Conservation (phyloP, 1,140 invertebrate species). For the Chrysopa pallens region DNA sequence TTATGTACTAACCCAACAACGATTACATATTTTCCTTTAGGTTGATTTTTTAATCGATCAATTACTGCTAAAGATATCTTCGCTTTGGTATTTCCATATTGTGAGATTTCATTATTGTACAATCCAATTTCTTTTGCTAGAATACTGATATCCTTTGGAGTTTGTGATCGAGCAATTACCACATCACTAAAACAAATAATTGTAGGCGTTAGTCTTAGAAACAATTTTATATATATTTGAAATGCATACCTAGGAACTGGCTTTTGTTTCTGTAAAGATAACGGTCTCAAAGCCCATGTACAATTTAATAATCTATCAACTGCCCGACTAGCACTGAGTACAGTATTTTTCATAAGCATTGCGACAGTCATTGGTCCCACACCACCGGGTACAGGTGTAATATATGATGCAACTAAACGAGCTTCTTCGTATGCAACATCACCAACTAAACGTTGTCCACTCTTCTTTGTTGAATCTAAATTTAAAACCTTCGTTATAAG, state of each 20-base stretch:
- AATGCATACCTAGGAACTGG: constrained; percentile 51
- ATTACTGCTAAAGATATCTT: constrained; percentile 80
- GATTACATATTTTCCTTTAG: constrained; percentile 83
- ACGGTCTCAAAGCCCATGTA: constrained; percentile 42
- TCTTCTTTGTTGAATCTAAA: constrained; percentile 67
- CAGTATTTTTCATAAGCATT: constrained; percentile 94
- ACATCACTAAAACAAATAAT: constrained; percentile 51
- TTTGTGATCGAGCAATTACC: constrained; percentile 69
- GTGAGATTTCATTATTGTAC: constrained; percentile 58
- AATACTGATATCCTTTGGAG: constrained; percentile 63
- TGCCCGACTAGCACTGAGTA: constrained; percentile 54
- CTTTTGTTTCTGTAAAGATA: constrained; percentile 34
- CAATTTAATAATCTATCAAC: constrained; percentile 30
- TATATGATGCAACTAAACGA: constrained; percentile 58
- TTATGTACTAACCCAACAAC: constrained; percentile 64
- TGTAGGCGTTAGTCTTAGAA: no score
- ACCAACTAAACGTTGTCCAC: constrained; percentile 74
- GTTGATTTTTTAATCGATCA: constrained; percentile 47
- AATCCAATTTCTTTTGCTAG: constrained; percentile 79
- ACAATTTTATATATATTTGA: no score
- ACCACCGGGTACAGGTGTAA: constrained; percentile 96
- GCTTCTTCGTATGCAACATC: constrained; percentile 84
- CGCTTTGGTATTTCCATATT: constrained; percentile 88
- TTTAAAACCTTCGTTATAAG: not conserved
- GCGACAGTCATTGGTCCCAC: constrained; percentile 98